Evolutionary conservation across 2,888 invertebrate species (phyloP).

Genomic region (Acanthococcus lagerstroemiae): DNA sequence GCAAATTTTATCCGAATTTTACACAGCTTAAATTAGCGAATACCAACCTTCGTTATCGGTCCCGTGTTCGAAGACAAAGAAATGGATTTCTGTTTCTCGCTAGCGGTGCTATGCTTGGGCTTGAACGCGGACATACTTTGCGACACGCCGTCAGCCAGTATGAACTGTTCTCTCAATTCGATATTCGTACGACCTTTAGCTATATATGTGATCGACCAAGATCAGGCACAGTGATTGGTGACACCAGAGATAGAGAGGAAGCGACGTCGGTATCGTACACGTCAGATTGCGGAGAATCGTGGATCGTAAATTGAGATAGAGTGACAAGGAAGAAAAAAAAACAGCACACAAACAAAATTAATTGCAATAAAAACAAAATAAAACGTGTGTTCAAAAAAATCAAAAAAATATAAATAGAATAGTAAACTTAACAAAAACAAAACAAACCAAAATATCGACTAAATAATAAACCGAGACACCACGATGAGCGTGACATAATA

Average conservation of each 20-base stretch:
- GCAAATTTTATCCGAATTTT: not conserved
- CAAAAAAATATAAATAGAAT: constrained; percentile 36
- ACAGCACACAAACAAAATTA: constrained; percentile 35
- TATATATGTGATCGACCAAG: constrained; percentile 41
- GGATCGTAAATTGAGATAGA: constrained; percentile 36
- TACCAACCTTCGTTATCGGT: constrained; percentile 87
- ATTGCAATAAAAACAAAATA: constrained; percentile 31
- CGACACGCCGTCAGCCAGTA: constrained; percentile 94
- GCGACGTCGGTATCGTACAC: no score
- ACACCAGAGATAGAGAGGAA: no score
- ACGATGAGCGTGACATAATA: constrained; percentile 29
- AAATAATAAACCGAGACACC: constrained; percentile 4
- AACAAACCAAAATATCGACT: no score
- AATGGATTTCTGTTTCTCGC: constrained; percentile 52
- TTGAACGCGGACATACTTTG: constrained; percentile 99
- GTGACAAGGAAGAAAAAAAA: constrained; percentile 38
- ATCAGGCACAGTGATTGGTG: constrained; percentile 26
- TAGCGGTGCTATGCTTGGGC: constrained; percentile 81
- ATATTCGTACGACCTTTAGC: constrained; percentile 99
- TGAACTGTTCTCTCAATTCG: constrained; percentile 98
- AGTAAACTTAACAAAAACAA: constrained; percentile 30
- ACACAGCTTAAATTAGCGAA: constrained; percentile 5
- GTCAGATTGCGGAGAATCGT: no score
- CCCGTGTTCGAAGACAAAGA: constrained; percentile 61
- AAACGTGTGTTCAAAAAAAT: constrained; percentile 35